Evolutionary conservation across 2,888 invertebrate species (phyloP).

Genomic region (Leptopilina drosophilae): DNA sequence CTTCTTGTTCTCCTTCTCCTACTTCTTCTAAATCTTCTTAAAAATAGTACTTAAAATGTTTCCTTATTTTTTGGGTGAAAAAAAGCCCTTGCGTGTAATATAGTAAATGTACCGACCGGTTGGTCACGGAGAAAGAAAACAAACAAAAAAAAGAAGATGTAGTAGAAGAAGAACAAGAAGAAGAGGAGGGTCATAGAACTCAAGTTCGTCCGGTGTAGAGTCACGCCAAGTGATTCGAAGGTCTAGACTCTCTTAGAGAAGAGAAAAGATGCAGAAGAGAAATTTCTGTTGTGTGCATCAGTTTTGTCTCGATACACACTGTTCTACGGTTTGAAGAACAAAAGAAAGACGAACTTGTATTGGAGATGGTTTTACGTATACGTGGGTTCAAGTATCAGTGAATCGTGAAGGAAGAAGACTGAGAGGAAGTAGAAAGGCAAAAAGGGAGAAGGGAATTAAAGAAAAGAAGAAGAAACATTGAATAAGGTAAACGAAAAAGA

Average conservation of each 20-base stretch:
- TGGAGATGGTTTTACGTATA: not conserved
- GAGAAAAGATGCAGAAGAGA: conserved; percentile 44
- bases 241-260: conserved; percentile 23
- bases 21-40: no score
- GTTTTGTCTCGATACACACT: conserved; percentile 36
- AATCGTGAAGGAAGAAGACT: not conserved
- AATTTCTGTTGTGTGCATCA: conserved; percentile 46
- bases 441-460: not conserved
- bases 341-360: conserved; percentile 25
- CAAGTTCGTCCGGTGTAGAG: conserved; percentile 50
- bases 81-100: no score
- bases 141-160: not conserved
- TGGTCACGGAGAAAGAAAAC: not conserved
- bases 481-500: not conserved
- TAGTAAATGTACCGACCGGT: conserved; percentile 10
- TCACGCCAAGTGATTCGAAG: conserved; percentile 51
- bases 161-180: not conserved
- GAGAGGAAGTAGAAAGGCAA: not conserved
- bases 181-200: conserved; percentile 36
- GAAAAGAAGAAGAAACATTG: not conserved
- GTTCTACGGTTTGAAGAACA: conserved; percentile 23
- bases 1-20: no score
- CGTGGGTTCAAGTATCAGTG: conserved; percentile 30
- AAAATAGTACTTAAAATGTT: no score
- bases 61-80: no score